Evolutionary conservation across 53 echinoderm and acorn worm genomes (phyloP), one percentile per base, ranked within the genome.

Genomic region (Holothuria leucospilota): DNA sequence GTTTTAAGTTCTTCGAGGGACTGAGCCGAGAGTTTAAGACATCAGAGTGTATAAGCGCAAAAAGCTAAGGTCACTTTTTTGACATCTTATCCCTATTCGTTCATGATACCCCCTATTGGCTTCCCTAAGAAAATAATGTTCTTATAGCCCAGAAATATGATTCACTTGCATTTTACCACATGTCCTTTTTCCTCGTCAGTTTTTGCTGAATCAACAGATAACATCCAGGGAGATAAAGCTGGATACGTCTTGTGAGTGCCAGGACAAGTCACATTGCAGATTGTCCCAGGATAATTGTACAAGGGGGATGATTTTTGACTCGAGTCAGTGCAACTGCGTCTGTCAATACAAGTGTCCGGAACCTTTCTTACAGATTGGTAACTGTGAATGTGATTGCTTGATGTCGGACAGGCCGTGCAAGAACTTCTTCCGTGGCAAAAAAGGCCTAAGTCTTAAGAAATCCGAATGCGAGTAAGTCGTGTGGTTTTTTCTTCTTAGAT

Each of bases 381-480:
- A 74, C 21, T 96, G 96, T 70, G 88, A 87, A 16, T 96, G 96
- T 27, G 96, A 96, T 51, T 96, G 96, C 24, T 86, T 96, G 20
- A 92, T 88, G 87, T 82, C 74, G 29, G 91, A 96, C 86, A 87
- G 91, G 26, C 67, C 70, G 15, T 96, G 96, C 73, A 96, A 96
- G 90, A 94, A 92, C 71, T 90, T 94, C 83, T 88, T 85, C 52
- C 90, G 92, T 28, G 96, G 96, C 10, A 88, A 92, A 20, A 92
- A 86, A 85, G 88, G 90, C 68, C 42, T 40, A 16, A 90, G 52
- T 24, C 84, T 96, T 1, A 85, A 85, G 23, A 53, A n/a, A 11
- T 84, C 90, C 51, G 92, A 96, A 62, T 96, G 96, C 96, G 89
- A 92, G 96, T 96, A 90, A 89, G 95, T 24, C 64, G 6, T 18